Base-by-base conservation (phyloP, 2,888 invertebrate species). In the Oscheius sp. region DNA sequence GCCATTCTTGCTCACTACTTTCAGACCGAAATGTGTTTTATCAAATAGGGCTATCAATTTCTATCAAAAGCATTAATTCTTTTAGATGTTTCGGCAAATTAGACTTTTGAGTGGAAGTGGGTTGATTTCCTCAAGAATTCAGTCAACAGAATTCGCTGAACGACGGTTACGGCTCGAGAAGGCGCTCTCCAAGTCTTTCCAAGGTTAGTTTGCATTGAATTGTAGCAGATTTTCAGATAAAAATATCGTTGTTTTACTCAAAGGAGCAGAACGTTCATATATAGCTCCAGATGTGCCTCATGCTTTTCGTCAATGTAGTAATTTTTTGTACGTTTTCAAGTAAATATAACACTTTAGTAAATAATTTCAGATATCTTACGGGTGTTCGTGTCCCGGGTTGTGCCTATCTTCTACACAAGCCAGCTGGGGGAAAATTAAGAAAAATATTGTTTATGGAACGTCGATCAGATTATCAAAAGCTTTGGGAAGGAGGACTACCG, bases 211-310 rank as follows among this genome's bases (percentile, higher is more conserved):
- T 8, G 8, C 31, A 15, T 15, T 65, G 23, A 6, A 34, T 52
- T 31, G 34, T 53, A 25, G n/a, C n/a, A n/a, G 27, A 20, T 61
- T 37, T 67, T 42, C 5, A 67, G 67, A 31, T 39, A 48, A 67
- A 27, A 34, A 57, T 3, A 23, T 70, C 17, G 70, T 78, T 1
- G 48, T 78, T 23, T 52, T 78, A 34, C 57, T 74, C 69, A 78
- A 75, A 67, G 79, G 78, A 39, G 71, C 76, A 0, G 15, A 37
- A 29, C 34, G 52, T 45, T 70, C 74, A 15, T 80, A 64, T 57
- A 81, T 74, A 37, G 82, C 82, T 27, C 79, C 79, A 2, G 84
- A 84, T 67, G 84, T 85, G 10, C 82, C 81, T 6, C 75, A 80
- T 70, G 73, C 73, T 0, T 84, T 79, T 63, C 63, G 84, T 15